Evolutionary conservation across 2,113 vertebrate species (phyloP).

Genomic region (Xyrauchen texanus): DNA sequence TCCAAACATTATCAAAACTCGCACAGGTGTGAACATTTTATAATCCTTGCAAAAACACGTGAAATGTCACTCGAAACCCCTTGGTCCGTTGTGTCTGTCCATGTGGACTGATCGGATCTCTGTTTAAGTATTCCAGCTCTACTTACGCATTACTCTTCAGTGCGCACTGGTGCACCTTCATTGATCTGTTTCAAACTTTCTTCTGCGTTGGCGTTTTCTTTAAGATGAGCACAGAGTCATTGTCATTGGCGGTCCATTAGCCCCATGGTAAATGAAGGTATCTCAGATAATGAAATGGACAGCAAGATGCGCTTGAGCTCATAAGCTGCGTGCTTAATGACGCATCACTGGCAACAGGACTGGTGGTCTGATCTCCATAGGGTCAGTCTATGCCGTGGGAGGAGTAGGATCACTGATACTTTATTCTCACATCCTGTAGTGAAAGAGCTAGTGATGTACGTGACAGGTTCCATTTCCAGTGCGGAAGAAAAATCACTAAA

Average conservation of each 20-base stretch:
- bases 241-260: constrained; percentile 45
- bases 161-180: constrained; percentile 66
- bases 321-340: neutral
- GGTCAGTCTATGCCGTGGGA: constrained; percentile 2
- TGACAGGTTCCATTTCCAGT: too few relatives aligned
- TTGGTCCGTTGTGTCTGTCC: neutral
- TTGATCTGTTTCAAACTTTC: constrained; percentile 61
- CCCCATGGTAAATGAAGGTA: constrained; percentile 41
- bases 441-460: too few relatives aligned
- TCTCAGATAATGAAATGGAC: neutral
- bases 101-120: neutral
- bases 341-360: neutral
- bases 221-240: neutral
- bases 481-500: too few relatives aligned
- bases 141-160: constrained; percentile 58
- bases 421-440: too few relatives aligned
- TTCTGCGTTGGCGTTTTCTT: neutral
- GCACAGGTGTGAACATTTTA: neutral
- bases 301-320: neutral
- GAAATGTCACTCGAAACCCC: neutral
- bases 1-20: neutral
- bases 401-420: neutral
- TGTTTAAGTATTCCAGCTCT: constrained; percentile 58
- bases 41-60: neutral
- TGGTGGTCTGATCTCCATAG: neutral